These are phyloP conservation scores for Felis catus DNA, from an alignment of 2,113 vertebrate species.

Conservation along the genomic window DNA sequence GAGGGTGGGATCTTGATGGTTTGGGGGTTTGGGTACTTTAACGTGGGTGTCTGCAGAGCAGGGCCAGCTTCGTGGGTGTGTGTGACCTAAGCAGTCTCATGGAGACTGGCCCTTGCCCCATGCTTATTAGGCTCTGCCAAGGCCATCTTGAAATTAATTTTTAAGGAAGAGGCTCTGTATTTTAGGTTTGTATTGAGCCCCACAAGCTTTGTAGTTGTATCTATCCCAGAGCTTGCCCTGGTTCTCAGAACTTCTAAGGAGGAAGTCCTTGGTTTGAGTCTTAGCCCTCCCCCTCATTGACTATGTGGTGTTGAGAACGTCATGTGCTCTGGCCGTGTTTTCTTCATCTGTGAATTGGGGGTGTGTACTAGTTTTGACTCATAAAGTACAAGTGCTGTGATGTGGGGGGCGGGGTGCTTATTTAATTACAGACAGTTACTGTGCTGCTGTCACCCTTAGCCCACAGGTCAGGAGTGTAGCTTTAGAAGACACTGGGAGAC, in stretches of 20 bases:
- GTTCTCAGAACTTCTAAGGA: not conserved
- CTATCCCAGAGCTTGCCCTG: not conserved
- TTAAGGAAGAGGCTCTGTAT: not conserved
- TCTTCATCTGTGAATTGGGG: not conserved
- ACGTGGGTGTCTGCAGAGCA: not conserved
- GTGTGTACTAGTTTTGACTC: not conserved
- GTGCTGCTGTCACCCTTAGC: not conserved
- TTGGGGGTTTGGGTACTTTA: not conserved
- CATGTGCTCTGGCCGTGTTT: not conserved
- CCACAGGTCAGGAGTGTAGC: not conserved
- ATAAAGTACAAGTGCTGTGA: accelerated
- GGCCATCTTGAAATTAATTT: not conserved
- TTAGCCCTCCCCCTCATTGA: not conserved
- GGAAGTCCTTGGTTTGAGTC: not conserved
- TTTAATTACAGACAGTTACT: not conserved
- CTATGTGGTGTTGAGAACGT: not conserved
- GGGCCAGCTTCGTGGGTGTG: not conserved
- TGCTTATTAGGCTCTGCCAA: not conserved
- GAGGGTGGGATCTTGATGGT: not conserved
- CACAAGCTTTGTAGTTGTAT: not conserved
- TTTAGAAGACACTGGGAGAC: not conserved
- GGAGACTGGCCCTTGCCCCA: not conserved
- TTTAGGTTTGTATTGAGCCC: not conserved
- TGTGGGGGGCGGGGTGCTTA: not conserved
- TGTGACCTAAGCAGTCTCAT: not conserved